Conservation (phyloP, 1,140 invertebrate species). For the Xylocopa sonorina region DNA sequence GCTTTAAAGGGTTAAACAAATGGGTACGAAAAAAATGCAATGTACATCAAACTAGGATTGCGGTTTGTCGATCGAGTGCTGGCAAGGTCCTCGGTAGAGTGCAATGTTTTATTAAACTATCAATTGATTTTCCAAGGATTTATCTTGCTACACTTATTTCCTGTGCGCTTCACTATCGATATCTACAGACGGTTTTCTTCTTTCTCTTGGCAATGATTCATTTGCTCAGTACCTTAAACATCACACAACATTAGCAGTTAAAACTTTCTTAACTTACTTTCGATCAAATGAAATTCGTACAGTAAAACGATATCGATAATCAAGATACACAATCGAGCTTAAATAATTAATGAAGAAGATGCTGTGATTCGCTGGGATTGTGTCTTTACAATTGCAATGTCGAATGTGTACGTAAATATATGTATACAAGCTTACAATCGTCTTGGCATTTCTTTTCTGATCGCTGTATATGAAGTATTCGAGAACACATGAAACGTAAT, state of each 20-base stretch:
- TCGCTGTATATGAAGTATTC: background rate
- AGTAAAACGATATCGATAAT: background rate
- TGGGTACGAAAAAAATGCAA: constrained; percentile 17
- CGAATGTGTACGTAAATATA: background rate
- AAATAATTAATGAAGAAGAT: background rate
- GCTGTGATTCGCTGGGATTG: background rate
- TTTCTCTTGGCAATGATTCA: constrained; percentile 37
- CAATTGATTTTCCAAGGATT: constrained; percentile 45
- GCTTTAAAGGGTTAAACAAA: constrained; percentile 39
- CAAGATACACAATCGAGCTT: background rate
- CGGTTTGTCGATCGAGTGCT: constrained; percentile 45
- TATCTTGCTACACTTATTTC: constrained; percentile 49
- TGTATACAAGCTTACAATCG: background rate
- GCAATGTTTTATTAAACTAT: constrained; percentile 68
- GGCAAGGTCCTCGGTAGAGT: constrained; percentile 57
- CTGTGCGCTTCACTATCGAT: constrained; percentile 35
- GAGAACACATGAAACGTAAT: background rate
- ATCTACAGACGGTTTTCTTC: background rate
- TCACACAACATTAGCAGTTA: background rate
- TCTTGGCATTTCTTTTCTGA: background rate
- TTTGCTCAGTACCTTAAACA: constrained; percentile 16
- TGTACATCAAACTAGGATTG: constrained; percentile 22
- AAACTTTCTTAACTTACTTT: background rate
- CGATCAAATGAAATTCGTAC: background rate
- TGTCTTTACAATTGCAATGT: background rate